A percentile compares a stretch with the other conserved stretches of the same genome.
These are phyloP conservation scores for Busseola fusca DNA, from an alignment of 2,888 invertebrate genomes.

Conservation along the genomic window DNA sequence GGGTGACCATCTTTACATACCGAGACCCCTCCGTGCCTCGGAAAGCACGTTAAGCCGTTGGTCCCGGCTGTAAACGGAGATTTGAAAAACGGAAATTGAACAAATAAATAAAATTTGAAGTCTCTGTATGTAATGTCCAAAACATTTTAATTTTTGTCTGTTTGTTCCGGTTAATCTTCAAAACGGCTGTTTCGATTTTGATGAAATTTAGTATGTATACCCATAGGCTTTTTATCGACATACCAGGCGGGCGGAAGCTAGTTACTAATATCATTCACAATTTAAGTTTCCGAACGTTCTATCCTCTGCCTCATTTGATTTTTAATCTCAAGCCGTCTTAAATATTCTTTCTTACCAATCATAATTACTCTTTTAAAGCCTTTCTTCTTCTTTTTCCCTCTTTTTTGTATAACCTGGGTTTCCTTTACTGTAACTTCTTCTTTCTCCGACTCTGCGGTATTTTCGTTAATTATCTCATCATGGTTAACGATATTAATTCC, in stretches of 20 bases:
- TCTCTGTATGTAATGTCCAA: too few species aligned
- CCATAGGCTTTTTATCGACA: too few species aligned
- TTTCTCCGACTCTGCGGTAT: background rate
- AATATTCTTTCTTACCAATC: slow-evolving; percentile 69
- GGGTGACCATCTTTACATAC: too few species aligned
- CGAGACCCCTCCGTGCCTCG: too few species aligned
- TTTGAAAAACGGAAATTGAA: background rate
- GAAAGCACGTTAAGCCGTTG: too few species aligned
- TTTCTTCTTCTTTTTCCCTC: slow-evolving; percentile 10
- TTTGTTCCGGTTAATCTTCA: too few species aligned
- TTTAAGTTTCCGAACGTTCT: background rate
- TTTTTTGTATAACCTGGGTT: background rate
- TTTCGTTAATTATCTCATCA: background rate
- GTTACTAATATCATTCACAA: background rate
- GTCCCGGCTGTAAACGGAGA: too few species aligned
- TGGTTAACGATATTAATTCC: background rate
- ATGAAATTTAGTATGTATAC: too few species aligned
- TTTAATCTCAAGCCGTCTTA: slow-evolving; percentile 64
- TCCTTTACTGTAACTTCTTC: background rate
- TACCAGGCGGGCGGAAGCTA: too few species aligned
- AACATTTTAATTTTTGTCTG: too few species aligned
- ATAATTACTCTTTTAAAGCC: slow-evolving; percentile 58
- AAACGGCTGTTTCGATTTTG: too few species aligned
- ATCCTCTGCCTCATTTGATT: slow-evolving; percentile 53
- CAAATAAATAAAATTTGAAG: too few species aligned